These are phyloP conservation scores for Tromatobia lineatoria DNA, from an alignment of 2,888 invertebrate genomes.

Conservation along the genomic window DNA sequence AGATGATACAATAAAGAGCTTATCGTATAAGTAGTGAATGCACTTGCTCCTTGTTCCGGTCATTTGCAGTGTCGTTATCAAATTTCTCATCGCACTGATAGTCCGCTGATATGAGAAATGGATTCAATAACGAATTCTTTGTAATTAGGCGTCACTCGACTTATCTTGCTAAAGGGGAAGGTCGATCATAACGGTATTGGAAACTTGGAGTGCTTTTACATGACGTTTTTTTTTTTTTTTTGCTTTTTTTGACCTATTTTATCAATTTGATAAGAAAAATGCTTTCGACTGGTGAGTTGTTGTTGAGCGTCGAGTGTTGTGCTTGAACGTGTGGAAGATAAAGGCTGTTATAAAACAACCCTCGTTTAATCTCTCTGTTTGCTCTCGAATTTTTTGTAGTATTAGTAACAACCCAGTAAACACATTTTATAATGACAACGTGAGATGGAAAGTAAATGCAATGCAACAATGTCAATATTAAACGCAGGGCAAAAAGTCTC, in stretches of 20 bases:
- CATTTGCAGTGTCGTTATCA: neutral
- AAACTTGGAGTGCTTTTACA: slow-evolving; percentile 20
- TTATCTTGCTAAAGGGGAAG: slow-evolving; percentile 11
- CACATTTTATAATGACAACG: too few species aligned
- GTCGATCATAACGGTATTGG: neutral
- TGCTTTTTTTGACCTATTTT: slow-evolving; percentile 36
- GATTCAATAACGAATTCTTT: neutral
- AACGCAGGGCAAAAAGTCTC: too few species aligned
- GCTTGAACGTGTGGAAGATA: slow-evolving; percentile 21
- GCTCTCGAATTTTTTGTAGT: slow-evolving; percentile 4
- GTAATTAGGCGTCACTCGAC: neutral
- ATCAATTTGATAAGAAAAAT: slow-evolving; percentile 48
- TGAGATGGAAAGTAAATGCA: too few species aligned
- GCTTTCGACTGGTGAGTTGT: too few species aligned
- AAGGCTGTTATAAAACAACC: neutral
- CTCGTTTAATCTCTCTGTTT: slow-evolving; percentile 22
- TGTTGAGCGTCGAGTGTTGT: too few species aligned
- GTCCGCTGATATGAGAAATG: neutral
- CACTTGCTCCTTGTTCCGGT: neutral
- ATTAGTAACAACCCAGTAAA: too few species aligned
- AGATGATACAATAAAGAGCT: neutral
- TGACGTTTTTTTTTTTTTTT: neutral
- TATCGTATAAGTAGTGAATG: neutral
- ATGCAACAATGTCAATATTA: too few species aligned
- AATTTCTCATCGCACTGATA: slow-evolving; percentile 2